Conservation (phyloP, 1,140 invertebrate genomes). For the Euura lappo region DNA sequence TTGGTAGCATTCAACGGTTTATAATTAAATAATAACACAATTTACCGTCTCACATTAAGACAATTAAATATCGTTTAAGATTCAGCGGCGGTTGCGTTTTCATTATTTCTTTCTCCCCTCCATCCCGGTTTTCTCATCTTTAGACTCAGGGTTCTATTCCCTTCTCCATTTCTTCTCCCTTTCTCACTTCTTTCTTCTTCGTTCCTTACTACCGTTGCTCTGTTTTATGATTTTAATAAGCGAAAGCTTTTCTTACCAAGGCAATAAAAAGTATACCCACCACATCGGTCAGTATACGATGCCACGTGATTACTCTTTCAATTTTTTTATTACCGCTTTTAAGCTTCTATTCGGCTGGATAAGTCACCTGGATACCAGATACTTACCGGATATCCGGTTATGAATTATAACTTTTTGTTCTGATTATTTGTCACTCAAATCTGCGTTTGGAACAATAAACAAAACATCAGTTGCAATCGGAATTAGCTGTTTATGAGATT, state of each 20-base stretch:
- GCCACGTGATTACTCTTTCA: too few relatives aligned
- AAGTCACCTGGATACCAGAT: too few relatives aligned
- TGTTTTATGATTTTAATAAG: conserved; percentile 2
- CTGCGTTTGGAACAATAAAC: too few relatives aligned
- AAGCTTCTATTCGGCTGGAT: too few relatives aligned
- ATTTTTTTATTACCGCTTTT: too few relatives aligned
- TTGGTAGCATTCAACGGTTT: conserved; percentile 21
- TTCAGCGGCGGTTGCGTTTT: conserved; percentile 45
- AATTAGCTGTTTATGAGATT: too few relatives aligned
- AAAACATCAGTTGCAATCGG: too few relatives aligned
- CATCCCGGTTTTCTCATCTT: background rate
- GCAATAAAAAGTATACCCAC: background rate
- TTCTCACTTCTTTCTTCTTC: conserved; percentile 23
- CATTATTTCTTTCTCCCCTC: conserved; percentile 40
- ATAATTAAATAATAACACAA: conserved; percentile 60
- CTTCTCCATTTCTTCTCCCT: conserved; percentile 10
- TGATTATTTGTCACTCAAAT: too few relatives aligned
- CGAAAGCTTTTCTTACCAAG: background rate
- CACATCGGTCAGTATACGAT: too few relatives aligned
- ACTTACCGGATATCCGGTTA: too few relatives aligned
- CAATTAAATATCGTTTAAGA: conserved; percentile 58
- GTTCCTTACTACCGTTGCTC: background rate
- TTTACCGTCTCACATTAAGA: conserved; percentile 49
- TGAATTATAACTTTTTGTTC: too few relatives aligned
- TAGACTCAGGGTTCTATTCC: conserved; percentile 11